Conservation (phyloP, 2,113 vertebrate species). For the Etia nguti region DNA sequence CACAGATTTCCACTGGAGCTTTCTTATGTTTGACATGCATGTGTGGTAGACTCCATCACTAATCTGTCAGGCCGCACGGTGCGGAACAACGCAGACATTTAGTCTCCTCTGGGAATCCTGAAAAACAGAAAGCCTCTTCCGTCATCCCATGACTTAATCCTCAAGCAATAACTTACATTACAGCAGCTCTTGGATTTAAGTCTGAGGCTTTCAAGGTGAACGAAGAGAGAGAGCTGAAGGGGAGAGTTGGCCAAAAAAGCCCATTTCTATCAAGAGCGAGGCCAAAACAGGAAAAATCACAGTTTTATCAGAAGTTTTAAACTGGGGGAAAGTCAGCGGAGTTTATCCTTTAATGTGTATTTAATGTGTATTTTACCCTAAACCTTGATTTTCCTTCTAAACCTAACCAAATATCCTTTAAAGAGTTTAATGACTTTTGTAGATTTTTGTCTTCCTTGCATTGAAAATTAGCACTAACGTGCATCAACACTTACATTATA, state of each 20-base stretch:
- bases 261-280: not conserved
- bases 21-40: slow-evolving; percentile 7
- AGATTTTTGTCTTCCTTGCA: rapidly evolving
- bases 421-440: not conserved
- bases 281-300: not conserved
- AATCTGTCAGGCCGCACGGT: slow-evolving; percentile 12
- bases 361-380: not conserved
- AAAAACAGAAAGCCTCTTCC: slow-evolving; percentile 15
- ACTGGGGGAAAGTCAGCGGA: rapidly evolving
- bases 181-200: slow-evolving; percentile 11
- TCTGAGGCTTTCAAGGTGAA: slow-evolving; percentile 31
- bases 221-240: not conserved
- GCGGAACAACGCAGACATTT: not conserved
- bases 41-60: not conserved
- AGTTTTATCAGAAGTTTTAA: not conserved
- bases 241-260: not conserved
- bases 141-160: slow-evolving; percentile 20
- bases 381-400: not conserved
- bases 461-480: not conserved
- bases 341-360: not conserved
- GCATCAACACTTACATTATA: not conserved
- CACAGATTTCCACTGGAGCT: not conserved
- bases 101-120: slow-evolving; percentile 17
- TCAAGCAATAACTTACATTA: slow-evolving; percentile 27
- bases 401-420: not conserved